phyloP scores from a whole-genome alignment of 2,888 invertebrate species.

The Agrotis segetum region DNA sequence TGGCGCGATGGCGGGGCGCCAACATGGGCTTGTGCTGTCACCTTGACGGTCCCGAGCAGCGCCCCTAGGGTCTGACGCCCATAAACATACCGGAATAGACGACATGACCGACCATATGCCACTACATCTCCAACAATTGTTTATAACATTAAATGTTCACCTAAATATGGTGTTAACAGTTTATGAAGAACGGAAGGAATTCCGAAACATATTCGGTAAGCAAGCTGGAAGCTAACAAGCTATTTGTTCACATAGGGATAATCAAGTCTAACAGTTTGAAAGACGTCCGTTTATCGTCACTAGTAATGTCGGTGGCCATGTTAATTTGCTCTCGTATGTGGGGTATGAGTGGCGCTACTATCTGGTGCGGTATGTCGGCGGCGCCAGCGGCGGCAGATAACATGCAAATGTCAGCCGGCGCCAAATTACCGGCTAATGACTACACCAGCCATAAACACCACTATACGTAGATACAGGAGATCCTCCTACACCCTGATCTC shows the following conservation, averaged over 20 bases:
- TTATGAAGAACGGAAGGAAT: conserved; percentile 14
- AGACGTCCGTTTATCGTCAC: conserved; percentile 35
- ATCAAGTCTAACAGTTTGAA: conserved; percentile 32
- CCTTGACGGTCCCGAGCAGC: conserved; percentile 51
- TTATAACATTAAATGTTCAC: conserved; percentile 28
- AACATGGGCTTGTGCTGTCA: conserved; percentile 49
- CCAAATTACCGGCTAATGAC: conserved; percentile 62
- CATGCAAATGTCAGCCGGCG: conserved; percentile 62
- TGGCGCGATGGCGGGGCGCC: conserved; percentile 62
- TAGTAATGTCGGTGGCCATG: conserved; percentile 35
- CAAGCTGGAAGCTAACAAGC: neutral
- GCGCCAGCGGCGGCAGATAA: conserved; percentile 61
- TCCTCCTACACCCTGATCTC: conserved; percentile 14
- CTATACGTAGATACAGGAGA: neutral
- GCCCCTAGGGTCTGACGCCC: conserved; percentile 56
- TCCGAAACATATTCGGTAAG: conserved; percentile 22
- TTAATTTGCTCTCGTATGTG: conserved; percentile 59
- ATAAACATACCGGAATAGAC: conserved; percentile 50
- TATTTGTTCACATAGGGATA: conserved; percentile 29
- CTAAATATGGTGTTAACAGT: conserved; percentile 28
- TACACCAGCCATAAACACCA: conserved; percentile 27
- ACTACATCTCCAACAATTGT: conserved; percentile 19
- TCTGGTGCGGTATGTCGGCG: conserved; percentile 50
- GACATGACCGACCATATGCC: conserved; percentile 27
- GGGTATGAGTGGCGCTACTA: conserved; percentile 34